Evolutionary conservation across 2,797 vertebrate species (phyloP).

Genomic region (Spea hammondii): DNA sequence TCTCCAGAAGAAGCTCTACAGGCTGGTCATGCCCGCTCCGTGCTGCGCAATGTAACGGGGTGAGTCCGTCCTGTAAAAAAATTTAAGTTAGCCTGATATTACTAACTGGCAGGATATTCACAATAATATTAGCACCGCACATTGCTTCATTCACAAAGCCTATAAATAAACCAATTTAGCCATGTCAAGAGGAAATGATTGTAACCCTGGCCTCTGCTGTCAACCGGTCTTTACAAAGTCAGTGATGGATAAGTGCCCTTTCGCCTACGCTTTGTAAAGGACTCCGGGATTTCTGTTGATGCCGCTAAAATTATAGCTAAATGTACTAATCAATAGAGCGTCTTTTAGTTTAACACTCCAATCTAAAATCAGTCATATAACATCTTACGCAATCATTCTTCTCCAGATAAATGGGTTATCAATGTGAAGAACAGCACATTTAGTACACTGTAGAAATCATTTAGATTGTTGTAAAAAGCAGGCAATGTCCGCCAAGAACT

Average conservation of each 20-base stretch:
- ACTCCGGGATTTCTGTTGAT: no score
- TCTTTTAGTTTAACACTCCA: no score
- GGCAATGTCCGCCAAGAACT: background rate
- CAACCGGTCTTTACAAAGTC: no score
- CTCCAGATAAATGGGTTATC: background rate
- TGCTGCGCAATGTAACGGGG: constrained; percentile 93
- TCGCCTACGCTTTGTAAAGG: no score
- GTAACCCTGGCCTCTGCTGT: no score
- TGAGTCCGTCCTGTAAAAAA: constrained; percentile 86
- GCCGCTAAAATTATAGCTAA: no score
- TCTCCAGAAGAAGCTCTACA: constrained; percentile 90
- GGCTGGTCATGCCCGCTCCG: constrained; percentile 91
- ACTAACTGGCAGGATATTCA: background rate
- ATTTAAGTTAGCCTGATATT: constrained; percentile 35
- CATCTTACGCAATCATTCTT: background rate
- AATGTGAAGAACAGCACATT: background rate
- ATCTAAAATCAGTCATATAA: no score
- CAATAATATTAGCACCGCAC: background rate
- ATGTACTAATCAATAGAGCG: no score
- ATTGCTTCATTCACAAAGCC: background rate
- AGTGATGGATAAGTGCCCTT: no score
- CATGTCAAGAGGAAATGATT: no score
- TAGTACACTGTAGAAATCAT: background rate
- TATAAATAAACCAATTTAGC: background rate
- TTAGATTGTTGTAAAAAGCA: background rate